Evolutionary conservation across 2,888 invertebrate species (phyloP), one percentile per base, ranked within the genome.

Genomic region (Rhamphomyia laevipes): DNA sequence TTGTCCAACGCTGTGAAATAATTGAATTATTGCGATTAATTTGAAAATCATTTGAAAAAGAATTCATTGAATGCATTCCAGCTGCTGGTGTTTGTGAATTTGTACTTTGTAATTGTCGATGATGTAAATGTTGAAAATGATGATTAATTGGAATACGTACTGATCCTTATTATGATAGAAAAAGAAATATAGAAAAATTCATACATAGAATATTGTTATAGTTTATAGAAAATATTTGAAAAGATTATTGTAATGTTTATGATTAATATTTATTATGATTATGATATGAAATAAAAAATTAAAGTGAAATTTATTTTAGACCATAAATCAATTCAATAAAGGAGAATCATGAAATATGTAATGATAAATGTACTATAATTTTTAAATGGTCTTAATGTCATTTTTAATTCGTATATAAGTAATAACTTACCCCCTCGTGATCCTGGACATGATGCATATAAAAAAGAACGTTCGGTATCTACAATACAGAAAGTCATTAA

Each of bases 391-490:
- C n/a, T n/a, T n/a, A n/a, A n/a, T n/a, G n/a, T n/a, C n/a, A n/a
- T n/a, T n/a, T n/a, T n/a, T n/a, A n/a, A n/a, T n/a, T n/a, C n/a
- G n/a, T n/a, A n/a, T n/a, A n/a, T n/a, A n/a, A n/a, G n/a, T n/a
- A n/a, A n/a, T n/a, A n/a, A n/a, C n/a, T n/a, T 52, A 55, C 55
- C 55, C 48, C 54, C 47, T 40, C 70, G 70, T 33, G 70, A 70
- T 43, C 66, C 63, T 27, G 70, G 66, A 53, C 70, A 69, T 21
- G 42, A 42, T 45, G 66, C 59, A 48, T 68, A 70, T 18, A 70
- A 59, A 60, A 70, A 66, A 21, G 70, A 70, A 50, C 69, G 63
- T 56, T 70, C 67, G 11, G 70, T 70, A 52, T 70, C 70, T 70
- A 49, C 13, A 52, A 57, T 13, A 27, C 30, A 30, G 21, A 41